These are phyloP conservation scores for Campoplex capitator DNA, from an alignment of 2,888 invertebrate genomes.

Conservation along the genomic window DNA sequence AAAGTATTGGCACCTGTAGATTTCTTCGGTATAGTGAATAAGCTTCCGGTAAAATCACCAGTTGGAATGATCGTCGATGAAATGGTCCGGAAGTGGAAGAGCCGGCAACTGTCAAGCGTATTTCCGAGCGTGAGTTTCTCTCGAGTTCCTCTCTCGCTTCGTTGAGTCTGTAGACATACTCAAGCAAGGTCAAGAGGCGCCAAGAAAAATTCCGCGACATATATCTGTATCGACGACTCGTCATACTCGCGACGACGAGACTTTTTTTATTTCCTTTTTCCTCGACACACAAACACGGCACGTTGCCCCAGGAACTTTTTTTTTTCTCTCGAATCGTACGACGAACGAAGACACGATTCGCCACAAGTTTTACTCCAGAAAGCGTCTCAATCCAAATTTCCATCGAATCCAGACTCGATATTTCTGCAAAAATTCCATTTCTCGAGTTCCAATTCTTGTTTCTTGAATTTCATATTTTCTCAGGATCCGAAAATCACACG, in stretches of 20 bases:
- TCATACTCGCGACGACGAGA: background rate
- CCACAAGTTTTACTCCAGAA: background rate
- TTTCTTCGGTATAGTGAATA: background rate
- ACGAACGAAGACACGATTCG: slow-evolving; percentile 27
- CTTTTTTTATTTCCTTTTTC: background rate
- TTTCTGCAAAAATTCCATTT: background rate
- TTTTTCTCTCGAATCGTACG: slow-evolving; percentile 32
- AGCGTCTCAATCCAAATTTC: background rate
- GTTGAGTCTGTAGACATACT: slow-evolving; percentile 54
- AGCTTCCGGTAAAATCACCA: slow-evolving; percentile 48
- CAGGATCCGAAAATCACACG: background rate
- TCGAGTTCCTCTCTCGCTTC: background rate
- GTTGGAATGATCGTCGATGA: background rate
- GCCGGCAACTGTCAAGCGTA: slow-evolving; percentile 28
- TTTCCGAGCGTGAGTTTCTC: background rate
- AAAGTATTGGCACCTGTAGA: background rate
- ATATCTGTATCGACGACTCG: slow-evolving; percentile 1
- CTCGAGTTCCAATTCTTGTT: background rate
- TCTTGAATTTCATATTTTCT: background rate
- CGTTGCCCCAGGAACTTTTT: slow-evolving; percentile 12
- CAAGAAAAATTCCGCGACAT: slow-evolving; percentile 29
- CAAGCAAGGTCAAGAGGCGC: slow-evolving; percentile 63
- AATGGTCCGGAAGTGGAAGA: slow-evolving; percentile 39
- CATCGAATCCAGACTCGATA: background rate
- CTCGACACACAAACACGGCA: slow-evolving; percentile 20